These are phyloP conservation scores for Pilophorus perplexus DNA, from an alignment of 2,888 invertebrate species.

Conservation along the genomic window DNA sequence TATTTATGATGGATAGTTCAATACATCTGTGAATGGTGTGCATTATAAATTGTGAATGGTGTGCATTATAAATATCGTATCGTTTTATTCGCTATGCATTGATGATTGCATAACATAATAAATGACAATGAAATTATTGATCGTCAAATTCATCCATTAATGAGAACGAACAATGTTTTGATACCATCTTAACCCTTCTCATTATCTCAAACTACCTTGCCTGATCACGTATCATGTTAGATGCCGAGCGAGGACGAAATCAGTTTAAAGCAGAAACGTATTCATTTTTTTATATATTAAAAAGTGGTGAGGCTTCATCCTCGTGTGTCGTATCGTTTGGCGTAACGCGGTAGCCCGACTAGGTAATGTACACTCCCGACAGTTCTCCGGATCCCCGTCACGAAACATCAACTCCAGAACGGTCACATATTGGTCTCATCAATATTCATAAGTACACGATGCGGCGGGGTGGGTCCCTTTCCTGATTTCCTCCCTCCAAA, in stretches of 20 bases:
- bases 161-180: no score
- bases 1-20: not conserved
- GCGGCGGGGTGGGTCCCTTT: no score
- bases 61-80: not conserved
- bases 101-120: not conserved
- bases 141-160: no score
- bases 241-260: no score
- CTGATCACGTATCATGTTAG: no score
- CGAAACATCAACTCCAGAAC: not conserved
- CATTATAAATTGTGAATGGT: not conserved
- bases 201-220: no score
- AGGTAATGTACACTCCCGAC: not conserved
- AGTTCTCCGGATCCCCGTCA: not conserved
- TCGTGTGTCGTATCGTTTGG: not conserved
- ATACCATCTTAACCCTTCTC: no score
- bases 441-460: slow-evolving; percentile 6
- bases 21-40: no score
- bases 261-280: no score
- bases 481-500: no score
- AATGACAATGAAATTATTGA: not conserved
- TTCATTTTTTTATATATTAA: no score
- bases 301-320: no score
- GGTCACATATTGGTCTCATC: not conserved
- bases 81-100: not conserved
- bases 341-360: slow-evolving; percentile 7